Evolutionary conservation across 2,113 vertebrate species (phyloP), one percentile per base, ranked within the genome.

Genomic region (Epinephelus fuscoguttatus): DNA sequence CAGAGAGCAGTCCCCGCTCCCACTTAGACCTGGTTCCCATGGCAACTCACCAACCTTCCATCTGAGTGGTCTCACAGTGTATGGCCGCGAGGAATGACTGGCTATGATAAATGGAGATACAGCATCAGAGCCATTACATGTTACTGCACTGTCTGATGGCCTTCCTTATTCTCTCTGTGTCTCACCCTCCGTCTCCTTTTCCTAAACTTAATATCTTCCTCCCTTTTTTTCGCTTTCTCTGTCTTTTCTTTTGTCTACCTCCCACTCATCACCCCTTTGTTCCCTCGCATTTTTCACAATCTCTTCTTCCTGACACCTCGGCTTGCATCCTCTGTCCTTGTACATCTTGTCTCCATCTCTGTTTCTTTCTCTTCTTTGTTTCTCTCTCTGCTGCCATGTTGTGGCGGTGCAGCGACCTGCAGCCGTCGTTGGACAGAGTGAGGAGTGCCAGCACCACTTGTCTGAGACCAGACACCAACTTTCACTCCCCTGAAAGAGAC

Each of bases 371-470:
- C 11, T 12, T 80, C 78, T 95, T 88, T 95, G 90, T 92, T 94
- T 70, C 94, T 94, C 94, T 94, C 94, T 95, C 62, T 96, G 76
- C 85, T 95, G 93, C 96, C 94, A 93, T 94, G 93, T 92, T 94
- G 85, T 96, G 96, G 95, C 95, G 95, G 95, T 95, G 93, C 97
- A 99, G 98, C 94, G 98, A 99, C 96, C 97, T 99, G 88, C 98
- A 98, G 97, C 97, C 98, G 84, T 96, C 97, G 88, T 95, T 99
- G 97, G 98, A 98, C 97, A 97, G 98, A 97, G 97, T 97, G 96
- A 97, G 97, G 95, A 99, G 98, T 96, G 98, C 98, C 97, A 99
- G 98, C 96, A 98, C 98, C 94, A 99, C 97, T 91, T 99, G 98
- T 96, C 96, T 99, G 96, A 98, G 97, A 95, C 98, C 98, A 95